Percentiles rank a stretch among this genome's conserved stretches.
Conservation (phyloP, 2,888 invertebrate species). For the Herminia tarsipennalis region DNA sequence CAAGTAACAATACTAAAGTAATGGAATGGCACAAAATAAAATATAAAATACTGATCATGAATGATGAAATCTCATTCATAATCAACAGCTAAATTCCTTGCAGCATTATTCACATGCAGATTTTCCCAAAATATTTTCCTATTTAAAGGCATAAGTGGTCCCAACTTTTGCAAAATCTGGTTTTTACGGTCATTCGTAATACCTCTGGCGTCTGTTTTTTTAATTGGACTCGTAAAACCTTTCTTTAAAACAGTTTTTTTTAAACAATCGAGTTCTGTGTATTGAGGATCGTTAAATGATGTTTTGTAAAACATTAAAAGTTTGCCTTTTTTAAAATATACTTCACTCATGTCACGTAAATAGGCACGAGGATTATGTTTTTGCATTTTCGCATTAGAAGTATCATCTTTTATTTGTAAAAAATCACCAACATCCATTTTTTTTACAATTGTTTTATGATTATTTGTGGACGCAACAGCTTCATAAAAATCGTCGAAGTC, state of each 20-base stretch:
- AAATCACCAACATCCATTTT: conserved; percentile 7
- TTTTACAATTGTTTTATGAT: too few species aligned
- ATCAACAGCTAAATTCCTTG: too few species aligned
- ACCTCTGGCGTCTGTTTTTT: conserved; percentile 8
- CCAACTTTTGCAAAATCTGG: conserved; percentile 5
- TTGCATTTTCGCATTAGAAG: conserved; percentile 6
- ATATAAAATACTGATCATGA: too few species aligned
- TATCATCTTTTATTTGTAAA: conserved; percentile 8
- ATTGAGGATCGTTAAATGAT: conserved; percentile 3
- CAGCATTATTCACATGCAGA: conserved; percentile 5
- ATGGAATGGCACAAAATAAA: too few species aligned
- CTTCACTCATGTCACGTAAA: conserved; percentile 4
- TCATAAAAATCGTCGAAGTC: not conserved
- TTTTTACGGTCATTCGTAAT: conserved; percentile 8
- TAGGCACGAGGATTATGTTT: conserved; percentile 6
- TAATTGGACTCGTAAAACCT: conserved; percentile 5
- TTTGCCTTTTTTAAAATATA: conserved; percentile 8
- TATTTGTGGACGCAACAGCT: conserved; percentile 10
- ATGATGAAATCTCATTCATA: too few species aligned
- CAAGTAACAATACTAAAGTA: too few species aligned
- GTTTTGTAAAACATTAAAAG: conserved; percentile 11
- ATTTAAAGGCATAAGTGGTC: conserved; percentile 9
- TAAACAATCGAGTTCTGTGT: conserved; percentile 5
- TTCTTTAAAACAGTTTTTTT: conserved; percentile 4
- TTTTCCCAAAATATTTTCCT: conserved; percentile 7